A percentile compares a stretch with the other conserved stretches of the same genome.
phyloP scores from a whole-genome alignment of 2,797 vertebrate genomes.

The Bufotes viridis region DNA sequence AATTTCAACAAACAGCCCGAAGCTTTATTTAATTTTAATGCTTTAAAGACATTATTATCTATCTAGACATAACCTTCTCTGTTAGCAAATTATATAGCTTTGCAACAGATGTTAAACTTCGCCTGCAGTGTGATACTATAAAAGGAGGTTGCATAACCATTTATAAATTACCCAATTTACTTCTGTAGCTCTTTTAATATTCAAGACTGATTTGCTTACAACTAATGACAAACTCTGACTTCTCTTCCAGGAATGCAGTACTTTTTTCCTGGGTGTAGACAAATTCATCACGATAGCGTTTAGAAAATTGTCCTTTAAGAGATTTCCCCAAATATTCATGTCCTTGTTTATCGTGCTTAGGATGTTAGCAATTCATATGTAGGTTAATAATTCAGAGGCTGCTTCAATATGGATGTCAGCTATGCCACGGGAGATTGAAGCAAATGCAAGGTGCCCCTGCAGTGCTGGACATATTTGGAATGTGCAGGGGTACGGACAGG shows the following conservation, averaged over 20 bases:
- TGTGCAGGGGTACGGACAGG: constrained; percentile 22
- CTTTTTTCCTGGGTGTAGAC: background rate
- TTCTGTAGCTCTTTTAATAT: constrained; percentile 47
- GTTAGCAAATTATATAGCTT: constrained; percentile 41
- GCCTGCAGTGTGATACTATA: constrained; percentile 39
- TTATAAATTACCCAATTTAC: constrained; percentile 46
- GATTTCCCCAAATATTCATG: constrained; percentile 35
- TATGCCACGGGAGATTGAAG: constrained; percentile 39
- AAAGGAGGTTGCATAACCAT: constrained; percentile 31
- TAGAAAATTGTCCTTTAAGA: constrained; percentile 3
- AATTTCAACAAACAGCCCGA: constrained; percentile 47
- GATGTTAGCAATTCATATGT: constrained; percentile 27
- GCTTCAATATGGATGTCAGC: constrained; percentile 45
- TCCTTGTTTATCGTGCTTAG: constrained; percentile 38
- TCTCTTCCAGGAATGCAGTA: background rate
- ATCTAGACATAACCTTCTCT: constrained; percentile 48
- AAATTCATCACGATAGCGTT: constrained; percentile 17
- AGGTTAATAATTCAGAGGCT: constrained; percentile 41
- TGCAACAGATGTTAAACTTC: constrained; percentile 45
- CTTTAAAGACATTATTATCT: constrained; percentile 48
- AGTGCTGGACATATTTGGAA: constrained; percentile 34
- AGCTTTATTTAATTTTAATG: constrained; percentile 56
- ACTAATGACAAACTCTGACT: constrained; percentile 31
- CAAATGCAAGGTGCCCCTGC: constrained; percentile 42
- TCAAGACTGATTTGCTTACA: constrained; percentile 39